Percentiles rank a stretch among this genome's conserved stretches.
These are phyloP conservation scores for Drosophila nigritarsus DNA, from an alignment of 2,888 invertebrate genomes.

Conservation along the genomic window DNA sequence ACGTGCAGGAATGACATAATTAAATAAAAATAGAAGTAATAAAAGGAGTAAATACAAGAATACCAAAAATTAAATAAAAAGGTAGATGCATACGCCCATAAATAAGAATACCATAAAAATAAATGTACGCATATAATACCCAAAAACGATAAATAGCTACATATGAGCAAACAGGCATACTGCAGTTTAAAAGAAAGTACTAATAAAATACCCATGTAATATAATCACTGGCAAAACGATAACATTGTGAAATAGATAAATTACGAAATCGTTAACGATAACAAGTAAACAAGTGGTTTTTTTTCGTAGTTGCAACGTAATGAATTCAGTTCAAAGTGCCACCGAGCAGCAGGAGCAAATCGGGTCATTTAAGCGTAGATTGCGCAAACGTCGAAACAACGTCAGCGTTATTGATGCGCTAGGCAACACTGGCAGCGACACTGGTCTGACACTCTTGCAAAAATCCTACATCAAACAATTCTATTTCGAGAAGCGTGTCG, in stretches of 20 bases:
- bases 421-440: not conserved
- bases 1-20: not conserved
- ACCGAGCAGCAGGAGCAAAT: constrained; percentile 65
- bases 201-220: not conserved
- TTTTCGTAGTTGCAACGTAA: constrained; percentile 66
- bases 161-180: not conserved
- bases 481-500: constrained; percentile 82
- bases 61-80: not conserved
- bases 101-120: not conserved
- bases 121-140: not conserved
- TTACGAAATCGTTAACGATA: constrained; percentile 16
- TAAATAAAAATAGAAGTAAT: not conserved
- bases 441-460: constrained; percentile 60
- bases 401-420: not conserved
- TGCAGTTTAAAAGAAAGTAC: not conserved
- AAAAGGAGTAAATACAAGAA: not conserved
- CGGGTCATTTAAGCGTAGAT: constrained; percentile 67
- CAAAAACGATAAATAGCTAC: not conserved
- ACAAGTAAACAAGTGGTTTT: constrained; percentile 25
- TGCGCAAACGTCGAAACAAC: constrained; percentile 54
- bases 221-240: not conserved
- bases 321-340: constrained; percentile 78
- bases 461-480: constrained; percentile 82
- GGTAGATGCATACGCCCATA: too few relatives aligned
- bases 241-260: not conserved